These are phyloP conservation scores for Bombus confusus DNA, from an alignment of 1,140 invertebrate genomes.

Conservation along the genomic window DNA sequence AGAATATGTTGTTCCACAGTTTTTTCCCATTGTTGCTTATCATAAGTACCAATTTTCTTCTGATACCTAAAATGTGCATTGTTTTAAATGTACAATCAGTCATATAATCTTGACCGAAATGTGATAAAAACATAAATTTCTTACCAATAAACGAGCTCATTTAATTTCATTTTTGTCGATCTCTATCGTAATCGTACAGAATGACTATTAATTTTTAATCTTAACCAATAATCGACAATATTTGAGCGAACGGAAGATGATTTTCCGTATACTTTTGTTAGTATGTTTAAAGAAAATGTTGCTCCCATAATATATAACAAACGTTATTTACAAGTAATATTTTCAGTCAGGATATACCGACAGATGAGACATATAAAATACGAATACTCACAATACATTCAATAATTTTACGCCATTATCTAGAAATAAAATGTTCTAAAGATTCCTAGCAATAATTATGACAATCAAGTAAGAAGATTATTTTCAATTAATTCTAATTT, in stretches of 20 bases:
- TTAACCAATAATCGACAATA: constrained; percentile 16
- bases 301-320: constrained; percentile 69
- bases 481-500: background rate
- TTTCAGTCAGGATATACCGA: constrained; percentile 8
- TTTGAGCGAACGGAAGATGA: constrained; percentile 22
- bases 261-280: constrained; percentile 38
- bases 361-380: constrained; percentile 1
- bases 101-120: constrained; percentile 8
- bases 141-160: constrained; percentile 78
- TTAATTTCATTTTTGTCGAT: constrained; percentile 70
- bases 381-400: constrained; percentile 12
- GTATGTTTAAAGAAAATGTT: constrained; percentile 34
- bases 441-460: background rate
- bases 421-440: constrained; percentile 8
- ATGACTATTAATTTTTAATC: constrained; percentile 29
- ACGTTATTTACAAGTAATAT: constrained; percentile 9
- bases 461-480: background rate
- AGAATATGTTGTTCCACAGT: constrained; percentile 95
- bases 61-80: constrained; percentile 88
- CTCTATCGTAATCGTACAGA: constrained; percentile 5
- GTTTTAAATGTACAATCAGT: too few species aligned
- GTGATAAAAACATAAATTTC: constrained; percentile 28
- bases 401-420: constrained; percentile 39
- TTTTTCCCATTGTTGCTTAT: constrained; percentile 98
- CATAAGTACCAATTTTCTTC: constrained; percentile 97